Base-by-base conservation (phyloP, 1,140 invertebrate species). In the Drosophila melanica region DNA sequence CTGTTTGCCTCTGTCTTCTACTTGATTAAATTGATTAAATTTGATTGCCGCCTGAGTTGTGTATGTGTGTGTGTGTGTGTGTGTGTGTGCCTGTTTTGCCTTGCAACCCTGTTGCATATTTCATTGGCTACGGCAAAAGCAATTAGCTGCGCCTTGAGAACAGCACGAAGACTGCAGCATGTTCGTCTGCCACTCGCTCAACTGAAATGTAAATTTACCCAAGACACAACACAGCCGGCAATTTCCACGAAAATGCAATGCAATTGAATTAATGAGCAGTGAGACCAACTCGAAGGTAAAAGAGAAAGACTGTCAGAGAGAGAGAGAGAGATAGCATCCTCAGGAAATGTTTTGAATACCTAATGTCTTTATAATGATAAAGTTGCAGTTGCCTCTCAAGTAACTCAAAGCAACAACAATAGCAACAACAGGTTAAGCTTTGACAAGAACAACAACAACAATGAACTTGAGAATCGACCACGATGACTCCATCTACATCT, bases 11-110 rank as follows among this genome's bases (percentile, higher is more conserved):
- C 37, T 53, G 44, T 66, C 45, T 60, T 59, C 51, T 55, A 65
- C 65, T 79, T 87, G 87, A 87, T 87, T 87, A 89, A 87, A 87
- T 87, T 87, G 84, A 87, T 90, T 87, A 73, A 87, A 87, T 87
- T 87, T 89, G 84, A 89, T 89, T 85, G 81, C 77, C 59, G 35
- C 47, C 55, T 68, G 48, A 59, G 63, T 50, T 70, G 64, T 60
- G 55, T 30, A 3, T 44, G 16, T 16, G 18, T 16, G 30, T 53
- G n/a, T 62, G 55, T 67, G 55, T 30, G 20, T 44, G 16, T 16
- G 18, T 16, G 30, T 53, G n/a, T 62, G 55, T 67, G 48, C 64
- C 27, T 27, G 53, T 47, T 53, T 59, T 47, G 30, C 44, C 39
- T 37, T 54, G 64, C 70, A 69, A 42, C 71, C 27, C 50, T 72